Evolutionary conservation across 2,113 vertebrate genomes (phyloP), one percentile per base, ranked within the genome.

Genomic region (Cyprinodon brontotheroides): DNA sequence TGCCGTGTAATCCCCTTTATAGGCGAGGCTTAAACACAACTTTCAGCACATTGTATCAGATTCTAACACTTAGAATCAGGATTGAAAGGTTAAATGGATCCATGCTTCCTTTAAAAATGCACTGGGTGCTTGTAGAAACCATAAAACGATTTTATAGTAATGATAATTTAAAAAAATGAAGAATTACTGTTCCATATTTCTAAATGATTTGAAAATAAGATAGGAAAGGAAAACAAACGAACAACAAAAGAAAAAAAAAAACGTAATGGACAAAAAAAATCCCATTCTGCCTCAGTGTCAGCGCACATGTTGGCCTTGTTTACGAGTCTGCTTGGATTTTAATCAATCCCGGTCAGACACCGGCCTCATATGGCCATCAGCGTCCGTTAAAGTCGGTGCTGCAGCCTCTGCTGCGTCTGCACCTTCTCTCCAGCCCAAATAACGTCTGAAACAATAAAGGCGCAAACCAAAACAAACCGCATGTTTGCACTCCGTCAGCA

Each of bases 401-500:
- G 17, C 17, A 65, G 78, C 61, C 72, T 63, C 0, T 37, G 41
- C 2, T 71, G 17, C 57, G 65, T 38, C 79, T 36, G 70, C 72
- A 89, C 77, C 86, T 81, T 81, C 29, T 75, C 68, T 75, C 68
- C 72, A 88, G 75, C 83, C 84, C 68, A 73, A 89, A 82, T 90
- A 91, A 88, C 87, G 89, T 89, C 83, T 88, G 83, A 78, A 75
- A 80, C 82, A 89, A 85, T 87, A 71, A 81, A 88, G 70, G 62
- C 74, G 50, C 50, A 57, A 41, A 60, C 37, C 70, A 78, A 64
- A 84, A 83, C 87, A 90, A 90, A 86, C 83, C 75, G 72, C 76
- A 89, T 88, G 91, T 90, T 90, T 92, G 89, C 84, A 82, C 86
- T 82, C 79, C 78, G 65, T 72, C 82, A 86, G 68, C 83, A 81